Conservation (phyloP, 2,113 vertebrate genomes). For the Hippopotamus amphibius region DNA sequence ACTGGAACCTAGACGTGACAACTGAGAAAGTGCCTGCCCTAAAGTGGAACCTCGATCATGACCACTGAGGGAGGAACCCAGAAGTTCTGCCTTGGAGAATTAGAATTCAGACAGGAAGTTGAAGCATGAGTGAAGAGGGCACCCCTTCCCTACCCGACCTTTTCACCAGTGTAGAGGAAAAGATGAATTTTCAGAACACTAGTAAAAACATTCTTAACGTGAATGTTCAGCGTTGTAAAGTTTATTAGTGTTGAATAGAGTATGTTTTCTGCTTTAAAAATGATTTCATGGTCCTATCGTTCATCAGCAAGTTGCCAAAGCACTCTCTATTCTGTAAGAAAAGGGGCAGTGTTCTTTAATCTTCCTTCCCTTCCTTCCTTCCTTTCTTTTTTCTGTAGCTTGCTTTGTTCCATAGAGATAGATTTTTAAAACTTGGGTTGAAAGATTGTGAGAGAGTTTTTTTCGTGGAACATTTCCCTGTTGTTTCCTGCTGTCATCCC, state of each 20-base stretch:
- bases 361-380: neutral
- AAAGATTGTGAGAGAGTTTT: neutral
- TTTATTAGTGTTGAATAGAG: neutral
- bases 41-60: neutral
- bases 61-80: neutral
- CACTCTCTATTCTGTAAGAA: neutral
- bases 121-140: neutral
- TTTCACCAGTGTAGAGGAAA: neutral
- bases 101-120: conserved; percentile 52
- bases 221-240: neutral
- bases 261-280: neutral
- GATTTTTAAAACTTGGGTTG: neutral
- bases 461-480: neutral
- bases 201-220: neutral
- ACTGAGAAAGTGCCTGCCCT: neutral
- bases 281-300: neutral
- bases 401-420: conserved; percentile 34
- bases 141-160: neutral
- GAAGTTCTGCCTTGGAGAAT: conserved; percentile 16
- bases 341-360: neutral
- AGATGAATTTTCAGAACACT: conserved; percentile 3
- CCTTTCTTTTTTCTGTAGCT: neutral
- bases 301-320: neutral
- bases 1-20: neutral
- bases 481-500: neutral